Percentiles rank a stretch among this genome's conserved stretches.
These are phyloP conservation scores for Acholoe squamosa DNA, from an alignment of 2,888 invertebrate species.

Conservation along the genomic window DNA sequence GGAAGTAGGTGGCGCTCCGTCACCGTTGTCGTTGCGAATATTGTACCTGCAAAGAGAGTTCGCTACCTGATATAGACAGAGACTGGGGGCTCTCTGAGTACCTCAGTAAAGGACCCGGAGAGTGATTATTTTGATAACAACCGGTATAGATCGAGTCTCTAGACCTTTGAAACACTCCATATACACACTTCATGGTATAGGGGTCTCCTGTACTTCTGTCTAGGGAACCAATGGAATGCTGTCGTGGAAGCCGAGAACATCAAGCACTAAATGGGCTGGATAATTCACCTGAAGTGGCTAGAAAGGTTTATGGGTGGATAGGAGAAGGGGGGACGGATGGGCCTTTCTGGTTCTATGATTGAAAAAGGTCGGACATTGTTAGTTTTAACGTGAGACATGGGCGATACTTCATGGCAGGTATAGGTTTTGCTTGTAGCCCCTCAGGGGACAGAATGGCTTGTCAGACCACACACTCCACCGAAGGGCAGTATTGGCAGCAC, in stretches of 20 bases:
- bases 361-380: background rate
- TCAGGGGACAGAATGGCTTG: background rate
- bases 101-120: background rate
- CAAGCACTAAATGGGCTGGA: background rate
- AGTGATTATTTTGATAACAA: constrained; percentile 24
- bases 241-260: background rate
- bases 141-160: background rate
- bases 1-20: background rate
- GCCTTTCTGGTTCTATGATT: background rate
- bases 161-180: background rate
- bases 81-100: background rate
- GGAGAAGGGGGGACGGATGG: background rate
- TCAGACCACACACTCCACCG: too few relatives aligned
- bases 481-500: too few relatives aligned
- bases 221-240: background rate
- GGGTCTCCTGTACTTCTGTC: background rate
- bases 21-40: background rate
- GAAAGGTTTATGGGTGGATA: background rate
- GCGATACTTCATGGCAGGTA: background rate
- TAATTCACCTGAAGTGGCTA: background rate
- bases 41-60: background rate
- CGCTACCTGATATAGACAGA: background rate
- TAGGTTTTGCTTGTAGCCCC: background rate
- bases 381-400: background rate
- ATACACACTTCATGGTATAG: too few relatives aligned